phyloP scores from a whole-genome alignment of 1,140 invertebrate genomes.

The Cyclina sinensis region DNA sequence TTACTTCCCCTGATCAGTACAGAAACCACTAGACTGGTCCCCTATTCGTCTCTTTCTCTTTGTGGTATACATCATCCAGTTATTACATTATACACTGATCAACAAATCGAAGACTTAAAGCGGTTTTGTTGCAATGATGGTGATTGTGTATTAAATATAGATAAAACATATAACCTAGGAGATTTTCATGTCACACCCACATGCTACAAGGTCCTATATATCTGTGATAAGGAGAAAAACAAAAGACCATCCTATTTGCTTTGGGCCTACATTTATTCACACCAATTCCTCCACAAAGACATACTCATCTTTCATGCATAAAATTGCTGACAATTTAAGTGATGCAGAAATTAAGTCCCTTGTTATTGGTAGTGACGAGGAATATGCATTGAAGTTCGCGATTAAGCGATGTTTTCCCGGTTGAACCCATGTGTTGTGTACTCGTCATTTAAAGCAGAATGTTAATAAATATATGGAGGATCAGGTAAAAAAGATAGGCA shows the following conservation, averaged over 20 bases:
- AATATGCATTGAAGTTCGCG: neutral
- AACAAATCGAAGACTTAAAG: too few species aligned
- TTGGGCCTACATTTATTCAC: slow-evolving; percentile 55
- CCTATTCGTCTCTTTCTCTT: too few species aligned
- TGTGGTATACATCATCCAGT: too few species aligned
- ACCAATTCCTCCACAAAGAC: slow-evolving; percentile 6
- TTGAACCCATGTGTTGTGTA: neutral
- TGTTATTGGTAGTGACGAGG: slow-evolving; percentile 15
- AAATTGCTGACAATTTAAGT: slow-evolving; percentile 18
- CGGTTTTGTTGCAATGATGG: too few species aligned
- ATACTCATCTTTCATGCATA: slow-evolving; percentile 34
- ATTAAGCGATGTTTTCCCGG: slow-evolving; percentile 8
- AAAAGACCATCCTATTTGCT: slow-evolving; percentile 13
- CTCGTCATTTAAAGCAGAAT: slow-evolving; percentile 42
- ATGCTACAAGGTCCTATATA: slow-evolving; percentile 26
- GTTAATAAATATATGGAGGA: neutral
- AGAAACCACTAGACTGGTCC: too few species aligned
- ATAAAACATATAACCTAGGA: slow-evolving; percentile 49
- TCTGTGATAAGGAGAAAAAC: slow-evolving; percentile 3
- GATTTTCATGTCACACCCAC: slow-evolving; percentile 40
- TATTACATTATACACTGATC: too few species aligned
- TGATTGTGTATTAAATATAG: too few species aligned
- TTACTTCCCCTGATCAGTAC: too few species aligned
- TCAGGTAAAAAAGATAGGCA: slow-evolving; percentile 6
- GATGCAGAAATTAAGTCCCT: slow-evolving; percentile 9